Base-by-base conservation (phyloP, 2,888 invertebrate genomes). In the Athalia rosae region DNA sequence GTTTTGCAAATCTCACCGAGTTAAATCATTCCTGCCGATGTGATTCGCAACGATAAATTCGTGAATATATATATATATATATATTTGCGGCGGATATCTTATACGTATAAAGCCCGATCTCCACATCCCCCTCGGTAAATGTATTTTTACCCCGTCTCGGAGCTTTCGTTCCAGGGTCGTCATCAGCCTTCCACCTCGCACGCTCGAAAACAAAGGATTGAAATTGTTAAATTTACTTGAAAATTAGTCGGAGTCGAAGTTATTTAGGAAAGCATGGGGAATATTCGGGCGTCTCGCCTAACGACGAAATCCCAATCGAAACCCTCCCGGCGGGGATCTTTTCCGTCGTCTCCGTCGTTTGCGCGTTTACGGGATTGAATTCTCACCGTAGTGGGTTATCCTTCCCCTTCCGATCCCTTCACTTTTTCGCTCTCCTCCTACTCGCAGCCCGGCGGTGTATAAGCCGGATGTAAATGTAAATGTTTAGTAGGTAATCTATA, bases 401-500 rank as follows among this genome's bases (percentile, higher is more conserved):
- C 43, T 47, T 13, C 7, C 13, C 13, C 64, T 43, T n/a, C 41
- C n/a, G 45, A 13, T 64, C 47, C 64, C 62, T 8, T 64, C 13
- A 45, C 45, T 4, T n/a, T 43, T 43, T 62, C 62, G 41, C 43
- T 1, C 66, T 15, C 15, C 11, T 66, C 9, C 66, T n/a, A 48
- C 45, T 47, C n/a, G 28, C 48, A 13, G 48, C 66, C 66, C 9
- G 47, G 13, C 11, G 41, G n/a, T 45, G 45, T 43, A 64, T 13
- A 69, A 28, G 56, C 56, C 15, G 76, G 69, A 53, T 77, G 78
- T 66, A 80, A 76, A 81, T 80, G 81, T 79, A 79, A 79, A 80
- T 81, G 80, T 78, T 79, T 74, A 69, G 76, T 77, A 67, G 71
- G 77, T 67, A 77, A 63, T 77, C 76, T 80, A 79, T 82, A 80